Conservation (phyloP, 2,888 invertebrate species). For the Blera fallax region DNA sequence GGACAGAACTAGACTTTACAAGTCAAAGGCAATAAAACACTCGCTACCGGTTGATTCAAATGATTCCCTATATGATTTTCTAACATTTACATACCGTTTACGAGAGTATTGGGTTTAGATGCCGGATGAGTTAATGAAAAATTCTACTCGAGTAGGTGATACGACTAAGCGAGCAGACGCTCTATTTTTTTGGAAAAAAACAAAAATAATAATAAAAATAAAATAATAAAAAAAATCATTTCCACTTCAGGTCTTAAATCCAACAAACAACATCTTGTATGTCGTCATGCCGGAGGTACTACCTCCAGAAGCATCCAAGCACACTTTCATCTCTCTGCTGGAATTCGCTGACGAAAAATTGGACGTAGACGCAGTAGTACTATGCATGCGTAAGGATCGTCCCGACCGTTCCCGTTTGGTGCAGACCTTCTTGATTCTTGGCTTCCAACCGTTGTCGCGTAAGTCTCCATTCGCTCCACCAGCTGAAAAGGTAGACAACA, state of each 20-base stretch:
- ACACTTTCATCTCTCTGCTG: constrained; percentile 95
- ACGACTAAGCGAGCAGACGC: no score
- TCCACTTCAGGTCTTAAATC: constrained; percentile 78
- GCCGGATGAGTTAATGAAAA: no score
- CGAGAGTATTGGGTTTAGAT: no score
- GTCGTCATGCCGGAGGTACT: constrained; percentile 94
- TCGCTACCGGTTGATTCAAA: no score
- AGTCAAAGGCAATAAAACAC: no score
- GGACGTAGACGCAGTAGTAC: constrained; percentile 89
- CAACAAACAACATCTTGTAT: constrained; percentile 88
- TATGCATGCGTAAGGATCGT: constrained; percentile 91
- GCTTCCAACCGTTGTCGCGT: constrained; percentile 93
- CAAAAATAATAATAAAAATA: no score
- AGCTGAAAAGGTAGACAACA: constrained; percentile 84
- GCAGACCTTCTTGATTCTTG: constrained; percentile 98
- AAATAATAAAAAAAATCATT: constrained; percentile 13
- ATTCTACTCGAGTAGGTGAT: no score
- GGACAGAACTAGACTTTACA: no score
- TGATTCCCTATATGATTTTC: no score
- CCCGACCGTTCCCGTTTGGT: constrained; percentile 93
- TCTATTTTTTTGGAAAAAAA: no score
- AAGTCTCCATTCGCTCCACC: constrained; percentile 89
- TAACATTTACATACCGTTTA: no score
- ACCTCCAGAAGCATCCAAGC: constrained; percentile 95
- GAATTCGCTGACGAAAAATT: constrained; percentile 98